Base-by-base conservation (phyloP, 2,888 invertebrate genomes). In the Mimachlamys varia region DNA sequence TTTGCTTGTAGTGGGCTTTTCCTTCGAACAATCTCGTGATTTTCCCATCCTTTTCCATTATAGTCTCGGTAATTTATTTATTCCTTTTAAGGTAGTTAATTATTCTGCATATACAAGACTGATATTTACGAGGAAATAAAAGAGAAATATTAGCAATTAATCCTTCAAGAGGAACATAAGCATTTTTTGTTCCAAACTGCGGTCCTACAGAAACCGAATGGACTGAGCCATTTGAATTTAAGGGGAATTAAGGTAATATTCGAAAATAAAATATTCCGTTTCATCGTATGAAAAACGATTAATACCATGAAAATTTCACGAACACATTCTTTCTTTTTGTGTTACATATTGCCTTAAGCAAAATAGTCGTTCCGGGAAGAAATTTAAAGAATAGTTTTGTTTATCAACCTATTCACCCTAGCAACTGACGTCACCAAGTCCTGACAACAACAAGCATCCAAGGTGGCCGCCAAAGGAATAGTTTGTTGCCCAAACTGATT, bases 391-490 rank as follows among this genome's bases (percentile, higher is more conserved):
- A 17, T 53, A 0, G 33, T 15, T 33, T 0, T 76, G 17, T 76
- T 76, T 76, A 76, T 76, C 33, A 76, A 76, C 89, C 87, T 22
- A 44, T 76, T 87, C 76, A 89, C 76, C 89, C 89, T 89, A 89
- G 89, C 89, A 89, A 89, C 89, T 87, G 89, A 89, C 89, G 38
- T 44, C 44, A 87, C 76, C 89, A 89, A 89, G 89, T 89, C 76
- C 89, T 87, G 87, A 89, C 89, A 89, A 76, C 76, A 89, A 89
- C 87, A 76, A 76, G 76, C 76, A 76, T 76, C 76, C 76, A 76
- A 76, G 76, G 76, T 76, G 76, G 76, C 76, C 76, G 76, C 76
- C 76, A 76, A 76, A 76, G 76, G 76, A 76, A 76, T 10, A 76
- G 7, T 76, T 76, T 76, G 76, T 76, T 76, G 15, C 58, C 58